Conservation (phyloP, 1,140 invertebrate species). For the Himalopsyche phryganea region DNA sequence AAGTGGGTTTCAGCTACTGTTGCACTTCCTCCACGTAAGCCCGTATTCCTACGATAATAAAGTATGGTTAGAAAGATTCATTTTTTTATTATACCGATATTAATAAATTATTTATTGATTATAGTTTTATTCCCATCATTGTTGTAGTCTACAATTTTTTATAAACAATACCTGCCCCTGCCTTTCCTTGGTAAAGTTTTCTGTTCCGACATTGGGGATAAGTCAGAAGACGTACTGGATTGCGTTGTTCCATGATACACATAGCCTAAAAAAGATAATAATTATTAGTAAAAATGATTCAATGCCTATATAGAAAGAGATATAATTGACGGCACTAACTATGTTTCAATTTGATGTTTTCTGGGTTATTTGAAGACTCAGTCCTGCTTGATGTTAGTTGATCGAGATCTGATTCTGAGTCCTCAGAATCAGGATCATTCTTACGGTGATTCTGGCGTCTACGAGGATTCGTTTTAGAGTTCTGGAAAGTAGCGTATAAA, state of each 20-base stretch:
- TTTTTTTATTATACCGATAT: too few species aligned
- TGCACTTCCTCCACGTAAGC: not conserved
- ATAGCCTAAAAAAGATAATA: slow-evolving; percentile 58
- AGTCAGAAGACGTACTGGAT: slow-evolving; percentile 73
- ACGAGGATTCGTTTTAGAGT: slow-evolving; percentile 43
- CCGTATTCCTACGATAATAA: too few species aligned
- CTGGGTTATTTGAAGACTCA: slow-evolving; percentile 72
- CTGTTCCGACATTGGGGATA: slow-evolving; percentile 74
- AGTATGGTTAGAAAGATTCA: too few species aligned
- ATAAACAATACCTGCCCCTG: slow-evolving; percentile 59
- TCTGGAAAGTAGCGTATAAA: slow-evolving; percentile 39
- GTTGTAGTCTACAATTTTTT: too few species aligned
- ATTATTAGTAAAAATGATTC: too few species aligned
- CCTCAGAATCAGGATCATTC: slow-evolving; percentile 67
- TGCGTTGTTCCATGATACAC: slow-evolving; percentile 72
- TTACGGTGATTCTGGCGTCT: slow-evolving; percentile 58
- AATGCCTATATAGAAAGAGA: too few species aligned
- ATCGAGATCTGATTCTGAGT: slow-evolving; percentile 72
- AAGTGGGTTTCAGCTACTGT: not conserved
- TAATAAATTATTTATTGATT: too few species aligned
- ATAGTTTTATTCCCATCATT: too few species aligned
- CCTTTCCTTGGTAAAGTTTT: slow-evolving; percentile 68
- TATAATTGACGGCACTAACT: too few species aligned
- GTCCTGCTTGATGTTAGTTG: slow-evolving; percentile 70
- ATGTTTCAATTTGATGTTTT: slow-evolving; percentile 65